Evolutionary conservation across 2,888 invertebrate genomes (phyloP), one percentile per base, ranked within the genome.

Genomic region (Drosophila nigricruria): DNA sequence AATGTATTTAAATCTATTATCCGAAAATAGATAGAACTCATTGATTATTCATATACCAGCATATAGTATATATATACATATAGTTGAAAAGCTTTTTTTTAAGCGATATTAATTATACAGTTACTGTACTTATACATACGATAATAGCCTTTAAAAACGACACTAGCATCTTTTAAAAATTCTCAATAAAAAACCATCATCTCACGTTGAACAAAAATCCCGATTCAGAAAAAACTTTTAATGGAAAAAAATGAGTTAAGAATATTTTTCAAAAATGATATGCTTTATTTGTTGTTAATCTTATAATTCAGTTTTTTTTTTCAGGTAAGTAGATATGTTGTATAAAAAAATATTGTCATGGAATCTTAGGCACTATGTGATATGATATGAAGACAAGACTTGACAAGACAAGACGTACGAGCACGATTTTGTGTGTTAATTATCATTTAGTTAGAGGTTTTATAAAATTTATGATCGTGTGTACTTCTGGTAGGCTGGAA

Each of bases 401-500:
- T 49, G 47, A 49, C 52, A 36, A 36, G 36, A 36, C 70, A 47
- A 45, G 56, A 66, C 32, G 43, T 42, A 56, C 43, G 60, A 60
- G 23, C 52, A 68, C 52, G 64, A 54, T 56, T 50, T 18, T 16
- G 53, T 40, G 47, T 57, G 12, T 50, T 43, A 49, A 20, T 32
- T 54, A n/a, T 64, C 73, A 82, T 70, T 90, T 91, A 57, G 90
- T 90, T 91, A 47, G 90, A 84, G 53, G 88, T 81, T 77, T 96
- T 94, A 91, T 97, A 97, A 92, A 97, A 97, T 92, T 96, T 97
- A 92, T 97, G 97, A 90, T 96, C 96, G 81, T 95, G 96, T 14
- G 97, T 96, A 92, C 97, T 96, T 74, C 97, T 94, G 30, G 97
- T 97, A 89, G 97, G 97, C 92, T 96, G 96, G 93, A 96, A 97